Base-by-base conservation (phyloP, 2,888 invertebrate species). In the Thysanoteuthis rhombus region DNA sequence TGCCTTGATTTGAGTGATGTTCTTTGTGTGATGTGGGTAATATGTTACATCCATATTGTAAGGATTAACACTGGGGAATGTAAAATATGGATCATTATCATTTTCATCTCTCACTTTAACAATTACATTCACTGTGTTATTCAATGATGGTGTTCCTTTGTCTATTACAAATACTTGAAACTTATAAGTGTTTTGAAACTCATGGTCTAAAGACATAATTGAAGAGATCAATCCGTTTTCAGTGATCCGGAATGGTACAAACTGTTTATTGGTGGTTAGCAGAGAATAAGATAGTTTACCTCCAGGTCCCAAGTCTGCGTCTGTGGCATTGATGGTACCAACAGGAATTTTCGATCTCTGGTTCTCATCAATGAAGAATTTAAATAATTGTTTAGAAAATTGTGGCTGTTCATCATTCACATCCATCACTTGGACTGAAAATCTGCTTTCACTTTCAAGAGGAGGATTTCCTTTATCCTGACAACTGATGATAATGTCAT, bases 31-130 rank as follows among this genome's bases (percentile, higher is more conserved):
- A 75, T 75, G 75, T 16, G 75, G n/a, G n/a, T 75, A 75, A 75
- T 75, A 75, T 75, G n/a, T 75, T 75, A 36, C 16, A 36, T 75
- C 75, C 75, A 75, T 75, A 75, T 75, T 75, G 12, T 75, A 75
- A 75, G 75, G 75, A n/a, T 75, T 75, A 36, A 75, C 75, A 75
- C 75, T 75, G 75, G 75, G 75, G 36, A 75, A 75, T 75, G 75
- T 75, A 16, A 75, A 75, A 75, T 75, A 75, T 75, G 75, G 75
- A 75, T n/a, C 75, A 75, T 75, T 75, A 75, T 75, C 75, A 75
- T 75, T 75, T 75, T 75, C 75, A 75, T 75, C 75, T 75, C 75
- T 75, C 75, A 75, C 75, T n/a, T 75, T 75, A 75, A 75, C 75
- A 75, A 75, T 75, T 16, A 75, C 75, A 75, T 36, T 75, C 75